A percentile compares a stretch with the other conserved stretches of the same genome.
Conservation (phyloP, 1,140 invertebrate genomes). For the Leptopilina boulardi region DNA sequence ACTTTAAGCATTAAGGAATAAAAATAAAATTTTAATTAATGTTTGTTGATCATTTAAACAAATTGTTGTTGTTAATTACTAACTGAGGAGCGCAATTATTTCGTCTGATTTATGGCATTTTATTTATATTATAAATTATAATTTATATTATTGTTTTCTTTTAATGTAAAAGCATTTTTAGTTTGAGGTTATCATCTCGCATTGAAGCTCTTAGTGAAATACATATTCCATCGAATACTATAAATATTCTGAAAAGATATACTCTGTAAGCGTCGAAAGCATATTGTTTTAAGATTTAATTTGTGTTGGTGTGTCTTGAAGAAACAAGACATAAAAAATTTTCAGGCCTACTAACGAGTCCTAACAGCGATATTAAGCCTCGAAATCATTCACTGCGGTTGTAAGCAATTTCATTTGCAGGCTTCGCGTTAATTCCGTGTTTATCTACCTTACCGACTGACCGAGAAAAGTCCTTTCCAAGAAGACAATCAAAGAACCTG, state of each 20-base stretch:
- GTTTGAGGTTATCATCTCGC: no score
- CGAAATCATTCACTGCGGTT: constrained; percentile 15
- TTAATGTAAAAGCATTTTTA: no score
- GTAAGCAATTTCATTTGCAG: constrained; percentile 23
- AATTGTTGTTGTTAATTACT: no score
- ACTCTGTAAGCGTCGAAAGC: background rate
- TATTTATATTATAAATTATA: no score
- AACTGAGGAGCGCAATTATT: no score
- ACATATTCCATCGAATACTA: background rate
- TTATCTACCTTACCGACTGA: constrained; percentile 28
- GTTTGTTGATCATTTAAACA: no score
- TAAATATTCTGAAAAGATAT: background rate
- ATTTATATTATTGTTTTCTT: no score
- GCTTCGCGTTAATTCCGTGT: constrained; percentile 18
- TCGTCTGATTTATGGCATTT: no score
- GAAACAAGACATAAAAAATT: constrained; percentile 10
- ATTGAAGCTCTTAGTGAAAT: no score
- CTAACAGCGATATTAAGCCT: constrained; percentile 22
- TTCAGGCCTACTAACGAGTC: constrained; percentile 19
- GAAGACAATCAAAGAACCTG: constrained; percentile 44
- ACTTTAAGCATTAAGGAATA: no score
- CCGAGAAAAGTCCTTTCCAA: constrained; percentile 28
- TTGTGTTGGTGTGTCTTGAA: background rate
- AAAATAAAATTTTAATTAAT: no score
- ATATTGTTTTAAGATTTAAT: background rate